A percentile compares a stretch with the other conserved stretches of the same genome.
phyloP scores from a whole-genome alignment of 2,888 invertebrate genomes.

The Rapana venosa region DNA sequence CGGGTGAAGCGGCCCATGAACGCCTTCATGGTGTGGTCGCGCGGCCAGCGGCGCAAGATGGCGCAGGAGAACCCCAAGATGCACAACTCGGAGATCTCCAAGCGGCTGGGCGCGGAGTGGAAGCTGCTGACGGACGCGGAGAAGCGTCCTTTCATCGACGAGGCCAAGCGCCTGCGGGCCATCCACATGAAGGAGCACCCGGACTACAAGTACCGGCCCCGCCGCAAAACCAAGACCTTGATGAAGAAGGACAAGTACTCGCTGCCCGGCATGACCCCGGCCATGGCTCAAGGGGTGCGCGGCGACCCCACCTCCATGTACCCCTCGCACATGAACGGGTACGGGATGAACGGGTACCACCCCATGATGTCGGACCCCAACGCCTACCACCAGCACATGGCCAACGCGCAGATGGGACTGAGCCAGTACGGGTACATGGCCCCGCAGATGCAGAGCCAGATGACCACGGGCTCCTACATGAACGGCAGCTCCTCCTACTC shows the following conservation, averaged over 20 bases:
- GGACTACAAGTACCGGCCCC: slow-evolving; percentile 98
- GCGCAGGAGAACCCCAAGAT: slow-evolving; percentile 99
- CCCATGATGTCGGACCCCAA: slow-evolving; percentile 84
- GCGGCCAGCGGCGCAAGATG: slow-evolving; percentile 98
- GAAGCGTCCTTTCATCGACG: slow-evolving; percentile 98
- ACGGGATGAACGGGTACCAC: slow-evolving; percentile 98
- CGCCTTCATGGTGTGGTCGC: slow-evolving; percentile 97
- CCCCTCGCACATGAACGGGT: slow-evolving; percentile 85
- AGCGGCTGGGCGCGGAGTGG: slow-evolving; percentile 98
- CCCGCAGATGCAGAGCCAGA: slow-evolving; percentile 73
- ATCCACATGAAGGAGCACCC: slow-evolving; percentile 99
- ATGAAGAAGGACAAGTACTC: slow-evolving; percentile 91
- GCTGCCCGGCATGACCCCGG: slow-evolving; percentile 74
- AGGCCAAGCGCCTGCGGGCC: slow-evolving; percentile 96
- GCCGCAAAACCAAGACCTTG: slow-evolving; percentile 92
- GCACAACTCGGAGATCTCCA: slow-evolving; percentile 99
- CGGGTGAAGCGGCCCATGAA: slow-evolving; percentile 99
- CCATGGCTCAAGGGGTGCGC: slow-evolving; percentile 75
- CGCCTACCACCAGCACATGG: slow-evolving; percentile 84
- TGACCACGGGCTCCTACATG: slow-evolving; percentile 83
- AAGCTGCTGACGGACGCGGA: slow-evolving; percentile 95
- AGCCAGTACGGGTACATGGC: slow-evolving; percentile 80
- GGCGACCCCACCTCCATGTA: slow-evolving; percentile 79
- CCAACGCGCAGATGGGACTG: slow-evolving; percentile 66
- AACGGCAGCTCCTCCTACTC: slow-evolving; percentile 84